Evolutionary conservation across 2,888 invertebrate species (phyloP).

Genomic region (Amphipyra berbera): DNA sequence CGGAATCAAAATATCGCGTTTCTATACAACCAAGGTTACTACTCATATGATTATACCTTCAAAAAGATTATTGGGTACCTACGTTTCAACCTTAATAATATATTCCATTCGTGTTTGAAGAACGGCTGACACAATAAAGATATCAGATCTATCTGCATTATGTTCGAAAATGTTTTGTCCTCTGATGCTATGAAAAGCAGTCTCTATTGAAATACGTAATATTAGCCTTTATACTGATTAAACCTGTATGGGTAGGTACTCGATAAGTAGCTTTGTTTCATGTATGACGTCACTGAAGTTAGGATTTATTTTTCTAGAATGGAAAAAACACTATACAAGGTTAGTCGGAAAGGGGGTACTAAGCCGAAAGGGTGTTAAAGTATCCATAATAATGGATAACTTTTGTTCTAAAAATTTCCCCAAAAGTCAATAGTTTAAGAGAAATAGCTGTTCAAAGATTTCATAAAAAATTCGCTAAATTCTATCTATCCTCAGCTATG

Average conservation of each 20-base stretch:
- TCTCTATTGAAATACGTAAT: slow-evolving; percentile 1
- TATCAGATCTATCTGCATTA: slow-evolving; percentile 22
- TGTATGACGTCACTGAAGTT: neutral
- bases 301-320: no score
- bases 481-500: no score
- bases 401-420: no score
- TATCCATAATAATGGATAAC: no score
- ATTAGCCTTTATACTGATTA: neutral
- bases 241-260: neutral
- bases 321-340: no score
- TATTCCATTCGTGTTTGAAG: slow-evolving; percentile 17
- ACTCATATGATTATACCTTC: slow-evolving; percentile 23
- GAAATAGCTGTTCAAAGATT: no score
- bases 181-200: slow-evolving; percentile 31
- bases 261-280: neutral
- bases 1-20: slow-evolving; percentile 19
- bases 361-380: no score
- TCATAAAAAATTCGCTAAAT: no score
- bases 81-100: slow-evolving; percentile 3
- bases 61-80: slow-evolving; percentile 7
- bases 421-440: no score
- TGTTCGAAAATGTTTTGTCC: slow-evolving; percentile 30
- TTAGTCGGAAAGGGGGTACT: no score
- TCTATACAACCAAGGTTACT: neutral
- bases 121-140: slow-evolving; percentile 15